Conservation (phyloP, 2,888 invertebrate genomes). For the Abrostola triplasia region DNA sequence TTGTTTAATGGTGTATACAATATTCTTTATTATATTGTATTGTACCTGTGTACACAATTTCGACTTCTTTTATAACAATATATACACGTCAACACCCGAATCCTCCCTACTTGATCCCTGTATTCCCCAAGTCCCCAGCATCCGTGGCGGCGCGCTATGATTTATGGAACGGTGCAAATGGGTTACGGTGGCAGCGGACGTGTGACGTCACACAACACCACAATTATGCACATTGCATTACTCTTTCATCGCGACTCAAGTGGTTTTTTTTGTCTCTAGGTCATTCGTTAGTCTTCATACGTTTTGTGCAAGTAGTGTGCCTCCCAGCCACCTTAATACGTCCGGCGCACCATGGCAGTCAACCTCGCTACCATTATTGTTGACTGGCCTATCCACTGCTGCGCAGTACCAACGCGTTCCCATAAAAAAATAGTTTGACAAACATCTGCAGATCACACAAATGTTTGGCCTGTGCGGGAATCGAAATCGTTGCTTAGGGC, state of each 20-base stretch:
- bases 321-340: not conserved
- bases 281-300: conserved; percentile 22
- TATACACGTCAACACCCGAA: not conserved
- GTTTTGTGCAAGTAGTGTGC: not conserved
- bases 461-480: too few relatives aligned
- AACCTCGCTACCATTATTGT: too few relatives aligned
- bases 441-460: too few relatives aligned
- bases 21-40: too few relatives aligned
- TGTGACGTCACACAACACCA: conserved; percentile 61
- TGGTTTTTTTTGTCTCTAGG: conserved; percentile 48
- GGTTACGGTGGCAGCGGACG: conserved; percentile 80
- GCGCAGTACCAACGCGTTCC: too few relatives aligned
- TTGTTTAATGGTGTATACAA: too few relatives aligned
- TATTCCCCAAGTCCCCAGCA: conserved; percentile 55
- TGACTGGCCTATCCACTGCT: too few relatives aligned
- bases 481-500: too few relatives aligned
- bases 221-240: conserved; percentile 78
- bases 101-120: not conserved
- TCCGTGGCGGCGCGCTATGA: conserved; percentile 69
- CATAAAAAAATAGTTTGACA: too few relatives aligned
- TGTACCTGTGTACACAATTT: too few relatives aligned
- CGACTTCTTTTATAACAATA: too few relatives aligned
- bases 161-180: conserved; percentile 85
- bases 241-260: conserved; percentile 47
- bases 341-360: not conserved